phyloP scores from a whole-genome alignment of 2,797 vertebrate genomes.

The Enteromius radiatus region DNA sequence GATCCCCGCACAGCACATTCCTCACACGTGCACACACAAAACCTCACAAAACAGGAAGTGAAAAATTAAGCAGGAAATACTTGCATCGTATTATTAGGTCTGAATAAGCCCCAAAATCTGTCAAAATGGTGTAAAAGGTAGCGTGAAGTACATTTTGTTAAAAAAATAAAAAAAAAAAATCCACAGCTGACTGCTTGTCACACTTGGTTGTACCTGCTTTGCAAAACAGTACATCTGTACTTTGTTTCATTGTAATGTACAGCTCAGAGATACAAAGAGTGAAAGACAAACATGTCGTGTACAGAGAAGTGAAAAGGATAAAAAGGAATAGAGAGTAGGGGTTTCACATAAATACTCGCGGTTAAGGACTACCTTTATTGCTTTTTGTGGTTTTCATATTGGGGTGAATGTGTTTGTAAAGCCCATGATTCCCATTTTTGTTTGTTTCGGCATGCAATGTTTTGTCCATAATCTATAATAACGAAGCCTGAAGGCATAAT shows the following conservation, averaged over 20 bases:
- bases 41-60: conserved; percentile 85
- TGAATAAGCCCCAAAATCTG: conserved; percentile 68
- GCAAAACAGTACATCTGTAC: conserved; percentile 40
- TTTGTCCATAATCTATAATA: not conserved
- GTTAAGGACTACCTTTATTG: conserved; percentile 61
- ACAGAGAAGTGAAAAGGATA: conserved; percentile 69
- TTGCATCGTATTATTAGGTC: conserved; percentile 75
- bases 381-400: conserved; percentile 70
- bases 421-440: not conserved
- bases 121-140: conserved; percentile 64
- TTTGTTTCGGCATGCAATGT: not conserved
- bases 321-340: conserved; percentile 61
- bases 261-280: not conserved
- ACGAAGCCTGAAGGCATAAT: not conserved
- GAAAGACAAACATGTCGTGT: conserved; percentile 12
- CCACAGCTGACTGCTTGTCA: conserved; percentile 27
- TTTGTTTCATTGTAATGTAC: conserved; percentile 6
- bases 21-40: conserved; percentile 71
- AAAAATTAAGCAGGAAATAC: conserved; percentile 87
- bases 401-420: conserved; percentile 13
- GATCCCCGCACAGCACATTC: conserved; percentile 73
- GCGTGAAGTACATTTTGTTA: conserved; percentile 41
- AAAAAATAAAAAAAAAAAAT: not conserved
- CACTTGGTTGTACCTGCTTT: conserved; percentile 21
- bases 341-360: conserved; percentile 67